Evolutionary conservation across 2,888 invertebrate species (phyloP).

Genomic region (Priocnemis perturbator): DNA sequence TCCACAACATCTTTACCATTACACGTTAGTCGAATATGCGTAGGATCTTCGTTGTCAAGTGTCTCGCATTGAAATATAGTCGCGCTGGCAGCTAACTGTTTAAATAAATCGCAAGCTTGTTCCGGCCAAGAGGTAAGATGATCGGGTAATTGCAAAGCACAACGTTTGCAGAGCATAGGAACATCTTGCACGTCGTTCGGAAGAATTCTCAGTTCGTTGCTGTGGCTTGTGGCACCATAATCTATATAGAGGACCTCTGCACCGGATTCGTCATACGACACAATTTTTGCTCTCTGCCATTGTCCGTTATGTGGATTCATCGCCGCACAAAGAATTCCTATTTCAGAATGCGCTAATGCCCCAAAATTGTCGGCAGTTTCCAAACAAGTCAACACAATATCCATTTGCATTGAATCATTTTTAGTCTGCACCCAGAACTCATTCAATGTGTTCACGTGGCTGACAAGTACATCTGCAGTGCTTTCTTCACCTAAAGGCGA

Average conservation of each 20-base stretch:
- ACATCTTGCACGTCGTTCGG: conserved; percentile 79
- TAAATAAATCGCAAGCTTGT: conserved; percentile 81
- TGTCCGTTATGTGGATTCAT: conserved; percentile 80
- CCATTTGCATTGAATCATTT: conserved; percentile 76
- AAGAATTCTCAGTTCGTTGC: conserved; percentile 78
- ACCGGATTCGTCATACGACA: conserved; percentile 77
- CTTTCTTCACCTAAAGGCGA: conserved; percentile 69
- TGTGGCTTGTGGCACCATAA: conserved; percentile 81
- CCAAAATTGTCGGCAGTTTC: conserved; percentile 78
- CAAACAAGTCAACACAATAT: conserved; percentile 80
- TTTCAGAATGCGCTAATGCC: conserved; percentile 75
- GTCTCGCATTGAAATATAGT: conserved; percentile 83
- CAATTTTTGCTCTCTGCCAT: conserved; percentile 83
- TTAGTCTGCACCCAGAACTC: conserved; percentile 73
- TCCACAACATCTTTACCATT: conserved; percentile 81
- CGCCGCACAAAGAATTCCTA: conserved; percentile 81
- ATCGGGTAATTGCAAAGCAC: conserved; percentile 79
- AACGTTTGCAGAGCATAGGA: conserved; percentile 80
- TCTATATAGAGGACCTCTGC: conserved; percentile 83
- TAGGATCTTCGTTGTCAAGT: conserved; percentile 82
- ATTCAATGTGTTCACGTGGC: conserved; percentile 59
- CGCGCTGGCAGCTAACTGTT: conserved; percentile 82
- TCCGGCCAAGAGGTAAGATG: conserved; percentile 81
- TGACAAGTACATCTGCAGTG: conserved; percentile 56
- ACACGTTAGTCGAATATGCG: conserved; percentile 80